Evolutionary conservation across 2,888 invertebrate species (phyloP).

Genomic region (Autographa gamma): DNA sequence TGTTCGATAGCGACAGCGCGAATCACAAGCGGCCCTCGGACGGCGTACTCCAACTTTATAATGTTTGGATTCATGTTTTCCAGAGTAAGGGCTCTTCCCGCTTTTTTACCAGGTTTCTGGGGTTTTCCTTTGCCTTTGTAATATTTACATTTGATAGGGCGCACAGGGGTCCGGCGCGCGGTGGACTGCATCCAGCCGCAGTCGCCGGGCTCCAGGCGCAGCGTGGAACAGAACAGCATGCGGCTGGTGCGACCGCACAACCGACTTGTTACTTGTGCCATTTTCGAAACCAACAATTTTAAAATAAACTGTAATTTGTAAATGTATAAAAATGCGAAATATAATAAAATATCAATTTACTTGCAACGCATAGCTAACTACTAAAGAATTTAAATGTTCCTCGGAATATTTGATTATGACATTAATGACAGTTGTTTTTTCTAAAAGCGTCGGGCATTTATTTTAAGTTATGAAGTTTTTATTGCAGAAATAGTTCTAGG

Average conservation of each 20-base stretch:
- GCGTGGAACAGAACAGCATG: background rate
- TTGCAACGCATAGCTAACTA: background rate
- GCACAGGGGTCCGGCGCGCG: background rate
- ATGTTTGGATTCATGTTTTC: constrained; percentile 97
- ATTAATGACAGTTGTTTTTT: constrained; percentile 2
- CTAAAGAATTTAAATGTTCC: background rate
- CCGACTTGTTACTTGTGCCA: background rate
- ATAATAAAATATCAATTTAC: background rate
- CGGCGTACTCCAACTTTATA: constrained; percentile 98
- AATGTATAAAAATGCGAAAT: background rate
- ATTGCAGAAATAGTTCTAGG: no score
- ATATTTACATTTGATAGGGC: background rate
- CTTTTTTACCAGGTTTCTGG: background rate
- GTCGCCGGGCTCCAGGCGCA: background rate
- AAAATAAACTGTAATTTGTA: background rate
- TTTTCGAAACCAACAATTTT: background rate
- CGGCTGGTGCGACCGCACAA: background rate
- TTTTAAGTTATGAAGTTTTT: no score
- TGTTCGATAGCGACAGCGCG: constrained; percentile 98
- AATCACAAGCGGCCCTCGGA: constrained; percentile 98
- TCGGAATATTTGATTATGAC: constrained; percentile 1
- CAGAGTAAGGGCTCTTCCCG: constrained; percentile 76
- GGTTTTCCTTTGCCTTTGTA: background rate
- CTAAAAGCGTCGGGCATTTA: no score
- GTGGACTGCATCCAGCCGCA: no score